Evolutionary conservation across 2,888 invertebrate species (phyloP).

Genomic region (Thalpophila matura): DNA sequence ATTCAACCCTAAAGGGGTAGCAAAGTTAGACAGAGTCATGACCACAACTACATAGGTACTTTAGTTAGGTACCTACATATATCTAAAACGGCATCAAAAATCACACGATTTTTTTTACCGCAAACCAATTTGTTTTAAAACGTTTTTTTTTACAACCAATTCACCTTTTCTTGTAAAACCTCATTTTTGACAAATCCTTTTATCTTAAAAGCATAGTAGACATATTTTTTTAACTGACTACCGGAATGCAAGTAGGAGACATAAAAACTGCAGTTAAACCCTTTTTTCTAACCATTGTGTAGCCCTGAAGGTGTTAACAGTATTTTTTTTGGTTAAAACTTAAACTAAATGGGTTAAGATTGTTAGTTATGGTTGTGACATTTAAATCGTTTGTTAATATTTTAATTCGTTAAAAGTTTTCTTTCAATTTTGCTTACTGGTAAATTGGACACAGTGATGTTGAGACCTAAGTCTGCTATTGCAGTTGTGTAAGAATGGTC

Average conservation of each 20-base stretch:
- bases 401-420: too few relatives aligned
- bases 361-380: background rate
- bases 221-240: background rate
- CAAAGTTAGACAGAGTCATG: too few relatives aligned
- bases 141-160: background rate
- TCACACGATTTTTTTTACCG: background rate
- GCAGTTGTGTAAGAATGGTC: too few relatives aligned
- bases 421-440: too few relatives aligned
- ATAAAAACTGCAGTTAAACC: background rate
- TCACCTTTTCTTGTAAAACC: background rate
- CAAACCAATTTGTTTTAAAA: background rate
- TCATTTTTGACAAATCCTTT: slow-evolving; percentile 3
- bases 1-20: too few relatives aligned
- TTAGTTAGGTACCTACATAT: too few relatives aligned
- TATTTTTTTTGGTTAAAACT: background rate
- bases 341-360: background rate
- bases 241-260: background rate
- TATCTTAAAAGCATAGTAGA: slow-evolving; percentile 1
- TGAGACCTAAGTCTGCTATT: too few relatives aligned
- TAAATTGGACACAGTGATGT: too few relatives aligned
- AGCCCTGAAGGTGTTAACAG: background rate
- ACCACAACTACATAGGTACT: too few relatives aligned
- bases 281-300: background rate
- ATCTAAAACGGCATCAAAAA: background rate
- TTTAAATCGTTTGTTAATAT: too few relatives aligned